Evolutionary conservation across 1,140 invertebrate species (phyloP).

Genomic region (Trypoxylus dichotomus): DNA sequence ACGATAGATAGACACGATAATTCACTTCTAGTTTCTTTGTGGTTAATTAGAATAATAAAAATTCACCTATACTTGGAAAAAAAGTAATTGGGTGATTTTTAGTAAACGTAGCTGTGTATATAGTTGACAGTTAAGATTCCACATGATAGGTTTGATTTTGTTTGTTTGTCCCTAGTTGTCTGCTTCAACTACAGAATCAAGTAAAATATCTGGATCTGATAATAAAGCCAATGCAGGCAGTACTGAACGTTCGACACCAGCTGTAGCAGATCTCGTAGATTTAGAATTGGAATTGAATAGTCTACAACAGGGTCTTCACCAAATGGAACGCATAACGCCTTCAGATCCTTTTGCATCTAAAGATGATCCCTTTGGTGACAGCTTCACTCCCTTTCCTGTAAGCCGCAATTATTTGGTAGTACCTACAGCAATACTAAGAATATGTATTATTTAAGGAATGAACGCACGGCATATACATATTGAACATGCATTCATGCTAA

Average conservation of each 20-base stretch:
- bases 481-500: no score
- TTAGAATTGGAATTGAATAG: slow-evolving; percentile 90
- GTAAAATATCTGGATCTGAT: slow-evolving; percentile 35
- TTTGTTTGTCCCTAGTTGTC: neutral
- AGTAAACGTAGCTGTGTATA: no score
- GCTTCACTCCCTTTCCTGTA: slow-evolving; percentile 71
- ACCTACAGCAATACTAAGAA: no score
- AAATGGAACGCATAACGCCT: slow-evolving; percentile 83
- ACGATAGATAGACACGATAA: no score
- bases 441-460: no score
- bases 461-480: no score
- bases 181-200: slow-evolving; percentile 29
- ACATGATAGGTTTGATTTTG: neutral
- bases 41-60: no score
- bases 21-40: no score
- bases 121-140: no score
- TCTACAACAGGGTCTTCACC: slow-evolving; percentile 83
- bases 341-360: slow-evolving; percentile 63
- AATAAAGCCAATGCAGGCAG: slow-evolving; percentile 37
- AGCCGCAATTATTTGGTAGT: slow-evolving; percentile 23
- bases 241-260: slow-evolving; percentile 48
- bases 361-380: slow-evolving; percentile 68
- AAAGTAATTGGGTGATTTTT: no score
- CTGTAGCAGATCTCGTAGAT: slow-evolving; percentile 85
- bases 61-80: no score